Conservation (phyloP, 2,113 vertebrate species). For the Pluvialis apricaria region DNA sequence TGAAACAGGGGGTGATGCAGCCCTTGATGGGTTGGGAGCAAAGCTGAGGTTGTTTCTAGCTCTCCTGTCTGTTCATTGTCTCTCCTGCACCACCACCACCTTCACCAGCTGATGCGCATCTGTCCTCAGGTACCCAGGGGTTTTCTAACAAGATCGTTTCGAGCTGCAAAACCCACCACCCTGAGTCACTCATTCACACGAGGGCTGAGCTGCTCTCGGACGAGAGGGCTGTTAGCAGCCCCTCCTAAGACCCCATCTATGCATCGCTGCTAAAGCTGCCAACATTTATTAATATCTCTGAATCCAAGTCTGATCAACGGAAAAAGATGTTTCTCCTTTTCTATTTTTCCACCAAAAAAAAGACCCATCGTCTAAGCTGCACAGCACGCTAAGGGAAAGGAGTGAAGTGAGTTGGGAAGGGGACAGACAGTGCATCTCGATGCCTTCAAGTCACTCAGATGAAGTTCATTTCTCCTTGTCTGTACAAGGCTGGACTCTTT, state of each 20-base stretch:
- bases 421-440: background rate
- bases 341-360: background rate
- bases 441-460: constrained; percentile 10
- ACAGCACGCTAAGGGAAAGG: background rate
- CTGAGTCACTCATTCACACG: accelerated
- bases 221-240: background rate
- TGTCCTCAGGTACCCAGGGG: background rate
- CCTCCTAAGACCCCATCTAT: background rate
- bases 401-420: background rate
- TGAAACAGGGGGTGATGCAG: background rate
- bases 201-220: background rate
- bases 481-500: constrained; percentile 24
- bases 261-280: background rate
- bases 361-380: background rate
- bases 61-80: background rate
- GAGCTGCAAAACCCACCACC: background rate
- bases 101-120: background rate
- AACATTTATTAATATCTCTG: background rate
- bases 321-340: background rate
- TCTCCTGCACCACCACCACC: background rate
- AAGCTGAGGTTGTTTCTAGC: background rate
- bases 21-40: background rate
- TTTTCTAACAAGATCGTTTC: background rate
- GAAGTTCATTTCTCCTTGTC: constrained; percentile 53
- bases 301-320: background rate